A percentile compares a stretch with the other conserved stretches of the same genome.
Conservation (phyloP, 2,113 vertebrate genomes). For the Vireo altiloquus region DNA sequence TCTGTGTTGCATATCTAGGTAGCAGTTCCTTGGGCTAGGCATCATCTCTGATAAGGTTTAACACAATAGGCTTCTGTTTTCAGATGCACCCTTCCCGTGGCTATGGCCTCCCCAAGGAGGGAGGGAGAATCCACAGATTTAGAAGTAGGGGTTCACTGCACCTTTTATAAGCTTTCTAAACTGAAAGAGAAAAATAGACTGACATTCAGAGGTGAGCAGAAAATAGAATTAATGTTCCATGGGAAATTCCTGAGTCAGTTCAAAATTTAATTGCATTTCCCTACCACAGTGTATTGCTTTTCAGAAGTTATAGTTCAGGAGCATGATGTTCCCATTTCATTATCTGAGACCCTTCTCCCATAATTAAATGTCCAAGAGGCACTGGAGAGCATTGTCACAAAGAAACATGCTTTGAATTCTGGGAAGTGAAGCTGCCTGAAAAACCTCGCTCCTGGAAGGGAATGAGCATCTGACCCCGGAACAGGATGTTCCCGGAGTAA, state of each 20-base stretch:
- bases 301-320: constrained; percentile 44
- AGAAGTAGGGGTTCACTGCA: neutral
- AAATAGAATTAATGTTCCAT: constrained; percentile 63
- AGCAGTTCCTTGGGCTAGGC: neutral
- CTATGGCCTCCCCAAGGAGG: neutral
- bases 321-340: constrained; percentile 46
- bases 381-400: constrained; percentile 2
- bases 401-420: constrained; percentile 1
- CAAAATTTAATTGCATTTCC: constrained; percentile 59
- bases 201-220: constrained; percentile 56
- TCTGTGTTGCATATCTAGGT: neutral
- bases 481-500: neutral
- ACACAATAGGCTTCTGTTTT: neutral
- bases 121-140: neutral
- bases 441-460: neutral
- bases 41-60: neutral
- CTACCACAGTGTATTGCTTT: constrained; percentile 43
- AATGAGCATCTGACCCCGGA: neutral
- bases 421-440: neutral
- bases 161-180: constrained; percentile 34
- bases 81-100: neutral
- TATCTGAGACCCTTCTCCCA: constrained; percentile 42
- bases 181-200: constrained; percentile 26
- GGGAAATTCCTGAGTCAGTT: constrained; percentile 62
- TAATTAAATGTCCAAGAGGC: constrained; percentile 47